These are phyloP conservation scores for Todiramphus saurophagus DNA, from an alignment of 2,113 vertebrate genomes.

Conservation along the genomic window DNA sequence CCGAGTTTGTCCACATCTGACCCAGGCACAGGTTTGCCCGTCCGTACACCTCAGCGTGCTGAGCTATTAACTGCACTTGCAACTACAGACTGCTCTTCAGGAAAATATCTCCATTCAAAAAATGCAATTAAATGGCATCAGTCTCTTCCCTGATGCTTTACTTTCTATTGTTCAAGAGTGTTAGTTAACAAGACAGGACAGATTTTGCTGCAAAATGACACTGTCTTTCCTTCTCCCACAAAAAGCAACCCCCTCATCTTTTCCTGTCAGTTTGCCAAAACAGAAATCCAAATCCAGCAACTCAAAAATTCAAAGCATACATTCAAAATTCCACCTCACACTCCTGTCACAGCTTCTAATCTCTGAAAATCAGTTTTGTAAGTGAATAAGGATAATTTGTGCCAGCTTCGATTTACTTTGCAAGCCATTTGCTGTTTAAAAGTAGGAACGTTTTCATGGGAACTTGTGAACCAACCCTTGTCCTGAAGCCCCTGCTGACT, in stretches of 20 bases:
- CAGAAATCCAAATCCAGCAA: neutral
- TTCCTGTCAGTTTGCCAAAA: neutral
- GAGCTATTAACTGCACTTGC: neutral
- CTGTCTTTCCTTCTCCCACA: neutral
- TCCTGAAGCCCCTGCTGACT: neutral
- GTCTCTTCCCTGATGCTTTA: neutral
- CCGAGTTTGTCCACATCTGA: neutral
- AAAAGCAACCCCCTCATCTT: neutral
- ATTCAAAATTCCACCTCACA: neutral
- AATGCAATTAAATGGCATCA: neutral
- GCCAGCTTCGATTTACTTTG: neutral
- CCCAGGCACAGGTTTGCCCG: rapidly evolving
- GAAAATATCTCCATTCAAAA: neutral
- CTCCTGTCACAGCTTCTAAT: neutral
- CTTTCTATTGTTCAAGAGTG: neutral
- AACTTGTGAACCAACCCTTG: neutral
- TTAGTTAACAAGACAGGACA: neutral
- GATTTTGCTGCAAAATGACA: neutral
- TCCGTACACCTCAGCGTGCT: rapidly evolving
- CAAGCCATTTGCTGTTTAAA: neutral
- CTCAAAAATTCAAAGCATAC: neutral
- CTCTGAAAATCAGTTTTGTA: neutral
- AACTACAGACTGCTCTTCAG: neutral
- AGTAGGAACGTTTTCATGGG: neutral
- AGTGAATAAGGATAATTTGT: neutral